phyloP scores from a whole-genome alignment of 2,797 vertebrate genomes.

The Melanotaenia trifasciata region DNA sequence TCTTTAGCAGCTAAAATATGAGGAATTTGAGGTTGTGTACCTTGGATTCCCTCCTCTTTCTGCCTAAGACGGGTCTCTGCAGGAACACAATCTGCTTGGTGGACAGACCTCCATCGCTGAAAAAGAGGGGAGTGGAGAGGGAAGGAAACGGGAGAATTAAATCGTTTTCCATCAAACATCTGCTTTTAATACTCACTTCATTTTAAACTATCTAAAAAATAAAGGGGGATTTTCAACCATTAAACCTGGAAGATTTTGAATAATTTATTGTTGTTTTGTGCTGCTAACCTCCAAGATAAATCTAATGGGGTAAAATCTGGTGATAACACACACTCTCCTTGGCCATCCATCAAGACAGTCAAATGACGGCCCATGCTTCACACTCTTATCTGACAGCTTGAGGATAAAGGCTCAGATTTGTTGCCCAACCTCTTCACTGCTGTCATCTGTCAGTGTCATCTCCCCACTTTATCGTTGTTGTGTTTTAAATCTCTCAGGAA shows the following conservation, averaged over 20 bases:
- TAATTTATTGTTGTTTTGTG: slow-evolving; percentile 28
- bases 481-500: slow-evolving; percentile 4
- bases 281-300: slow-evolving; percentile 10
- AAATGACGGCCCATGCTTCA: slow-evolving; percentile 26
- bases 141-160: slow-evolving; percentile 10
- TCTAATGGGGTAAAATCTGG: not conserved
- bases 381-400: slow-evolving; percentile 54
- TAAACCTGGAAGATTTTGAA: slow-evolving; percentile 5
- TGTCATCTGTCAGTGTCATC: slow-evolving; percentile 39
- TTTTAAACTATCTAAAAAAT: not conserved
- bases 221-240: not conserved
- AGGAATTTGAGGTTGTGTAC: slow-evolving; percentile 79
- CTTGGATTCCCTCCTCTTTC: slow-evolving; percentile 94
- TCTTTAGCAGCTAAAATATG: slow-evolving; percentile 43
- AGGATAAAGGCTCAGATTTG: slow-evolving; percentile 35
- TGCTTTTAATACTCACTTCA: slow-evolving; percentile 5
- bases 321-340: not conserved
- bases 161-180: not conserved
- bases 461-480: not conserved
- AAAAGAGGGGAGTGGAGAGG: slow-evolving; percentile 49
- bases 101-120: slow-evolving; percentile 93
- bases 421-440: slow-evolving; percentile 27
- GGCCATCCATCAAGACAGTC: slow-evolving; percentile 42
- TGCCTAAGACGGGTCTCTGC: slow-evolving; percentile 93
- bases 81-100: slow-evolving; percentile 99